A percentile compares a stretch with the other conserved stretches of the same genome.
phyloP scores from a whole-genome alignment of 2,797 vertebrate species.

The Tapera naevia region DNA sequence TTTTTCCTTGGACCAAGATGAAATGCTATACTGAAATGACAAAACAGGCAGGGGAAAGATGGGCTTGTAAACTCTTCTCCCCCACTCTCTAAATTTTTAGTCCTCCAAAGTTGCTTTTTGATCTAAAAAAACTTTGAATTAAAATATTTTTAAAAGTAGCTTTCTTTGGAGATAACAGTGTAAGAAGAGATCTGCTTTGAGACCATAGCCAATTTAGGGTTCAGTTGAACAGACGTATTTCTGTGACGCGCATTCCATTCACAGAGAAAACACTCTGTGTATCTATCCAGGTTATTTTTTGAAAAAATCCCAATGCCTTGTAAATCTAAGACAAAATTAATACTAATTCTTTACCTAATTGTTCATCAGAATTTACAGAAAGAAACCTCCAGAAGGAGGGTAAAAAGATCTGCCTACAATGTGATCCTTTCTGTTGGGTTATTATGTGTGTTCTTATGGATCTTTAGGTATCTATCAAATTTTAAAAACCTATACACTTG shows the following conservation, averaged over 20 bases:
- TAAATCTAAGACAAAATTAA: neutral
- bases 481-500: neutral
- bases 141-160: neutral
- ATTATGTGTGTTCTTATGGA: neutral
- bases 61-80: neutral
- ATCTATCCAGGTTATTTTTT: neutral
- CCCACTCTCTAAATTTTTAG: neutral
- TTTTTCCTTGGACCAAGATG: neutral
- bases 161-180: neutral
- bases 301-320: neutral
- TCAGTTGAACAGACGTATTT: neutral
- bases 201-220: neutral
- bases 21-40: neutral
- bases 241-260: neutral
- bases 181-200: neutral
- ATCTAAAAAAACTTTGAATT: neutral
- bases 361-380: neutral
- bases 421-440: neutral
- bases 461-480: neutral
- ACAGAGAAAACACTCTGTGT: neutral
- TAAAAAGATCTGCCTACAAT: neutral
- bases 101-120: neutral
- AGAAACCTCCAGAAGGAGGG: neutral
- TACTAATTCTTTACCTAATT: neutral
- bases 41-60: neutral